phyloP scores from a whole-genome alignment of 2,113 vertebrate species.

The Oncorhynchus tshawytscha region DNA sequence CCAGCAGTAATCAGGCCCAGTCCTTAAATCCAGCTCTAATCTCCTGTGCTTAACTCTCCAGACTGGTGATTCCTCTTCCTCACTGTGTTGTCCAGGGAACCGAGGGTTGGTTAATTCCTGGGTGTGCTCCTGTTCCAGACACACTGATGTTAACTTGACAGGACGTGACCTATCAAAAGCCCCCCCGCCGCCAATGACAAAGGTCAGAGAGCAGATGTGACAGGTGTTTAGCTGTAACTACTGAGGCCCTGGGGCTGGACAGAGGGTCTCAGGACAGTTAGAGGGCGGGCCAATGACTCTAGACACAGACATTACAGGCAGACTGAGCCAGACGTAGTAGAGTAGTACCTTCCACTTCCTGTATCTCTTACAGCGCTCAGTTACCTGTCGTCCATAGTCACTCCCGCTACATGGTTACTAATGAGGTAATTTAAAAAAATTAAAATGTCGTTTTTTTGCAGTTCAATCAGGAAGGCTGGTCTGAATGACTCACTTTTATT shows the following conservation, averaged over 20 bases:
- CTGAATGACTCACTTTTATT: too few species aligned
- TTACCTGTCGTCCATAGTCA: too few species aligned
- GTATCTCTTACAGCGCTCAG: too few species aligned
- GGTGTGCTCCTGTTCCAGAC: constrained; percentile 2
- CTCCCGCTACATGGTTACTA: background rate
- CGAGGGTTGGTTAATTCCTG: background rate
- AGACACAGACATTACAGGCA: background rate
- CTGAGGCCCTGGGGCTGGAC: constrained; percentile 23
- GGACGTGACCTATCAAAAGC: constrained; percentile 37
- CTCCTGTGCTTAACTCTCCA: background rate
- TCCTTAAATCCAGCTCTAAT: constrained; percentile 7
- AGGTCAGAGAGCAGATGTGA: constrained; percentile 41
- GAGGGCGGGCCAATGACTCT: constrained; percentile 7
- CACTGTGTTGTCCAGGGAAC: constrained; percentile 7
- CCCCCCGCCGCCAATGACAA: constrained; percentile 24
- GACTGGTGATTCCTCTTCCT: background rate
- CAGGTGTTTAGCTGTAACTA: constrained; percentile 61
- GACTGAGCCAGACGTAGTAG: too few species aligned
- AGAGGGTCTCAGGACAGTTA: constrained; percentile 39
- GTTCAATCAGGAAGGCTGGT: too few species aligned
- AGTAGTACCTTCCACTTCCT: too few species aligned
- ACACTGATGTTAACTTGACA: constrained; percentile 39
- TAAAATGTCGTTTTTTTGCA: too few species aligned
- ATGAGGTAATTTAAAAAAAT: constrained; percentile 8
- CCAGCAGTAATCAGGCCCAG: constrained; percentile 8